Evolutionary conservation across 2,888 invertebrate species (phyloP), one percentile per base, ranked within the genome.

Genomic region (Axea sp.): DNA sequence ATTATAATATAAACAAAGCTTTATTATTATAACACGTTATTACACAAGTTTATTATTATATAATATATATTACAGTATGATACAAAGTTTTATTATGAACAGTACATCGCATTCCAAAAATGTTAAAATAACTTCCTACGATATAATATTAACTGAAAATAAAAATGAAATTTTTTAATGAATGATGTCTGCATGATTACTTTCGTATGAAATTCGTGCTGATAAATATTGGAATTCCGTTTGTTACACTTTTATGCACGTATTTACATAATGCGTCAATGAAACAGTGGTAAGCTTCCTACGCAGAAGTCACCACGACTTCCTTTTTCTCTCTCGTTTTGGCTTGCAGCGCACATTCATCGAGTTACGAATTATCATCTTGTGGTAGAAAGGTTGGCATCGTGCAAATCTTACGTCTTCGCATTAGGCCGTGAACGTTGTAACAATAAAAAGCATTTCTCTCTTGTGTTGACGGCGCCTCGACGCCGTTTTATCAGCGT

Each of bases 401-500:
- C 37, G 47, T 9, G 26, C 35, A 31, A 31, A 60, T 39, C 45
- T 62, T 55, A 45, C 47, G 45, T 69, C 43, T 43, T 28, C 49
- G 12, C 45, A 55, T 62, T 62, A 64, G 57, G 49, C 71, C 41
- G 8, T 47, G 28, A 14, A 11, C 49, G 43, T 24, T 57, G 35
- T 33, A 12, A 55, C 51, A 37, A 59, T 43, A 49, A 37, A 51
- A 57, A 71, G 0, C 19, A 15, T 37, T 11, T 14, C 53, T 41
- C 22, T 49, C 62, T 35, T 43, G 7, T 17, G 31, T 60, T 59
- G 47, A 65, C 67, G 71, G 71, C 67, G 67, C 57, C 71, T 57
- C 45, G 62, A 37, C 57, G 62, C 57, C 62, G 57, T 62, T 57
- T 67, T 62, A 72, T 55, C 51, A 62, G 49, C 71, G 57, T 62